A percentile compares a stretch with the other conserved stretches of the same genome.
Evolutionary conservation across 2,113 vertebrate species (phyloP).

Genomic region (Pithys albifrons): DNA sequence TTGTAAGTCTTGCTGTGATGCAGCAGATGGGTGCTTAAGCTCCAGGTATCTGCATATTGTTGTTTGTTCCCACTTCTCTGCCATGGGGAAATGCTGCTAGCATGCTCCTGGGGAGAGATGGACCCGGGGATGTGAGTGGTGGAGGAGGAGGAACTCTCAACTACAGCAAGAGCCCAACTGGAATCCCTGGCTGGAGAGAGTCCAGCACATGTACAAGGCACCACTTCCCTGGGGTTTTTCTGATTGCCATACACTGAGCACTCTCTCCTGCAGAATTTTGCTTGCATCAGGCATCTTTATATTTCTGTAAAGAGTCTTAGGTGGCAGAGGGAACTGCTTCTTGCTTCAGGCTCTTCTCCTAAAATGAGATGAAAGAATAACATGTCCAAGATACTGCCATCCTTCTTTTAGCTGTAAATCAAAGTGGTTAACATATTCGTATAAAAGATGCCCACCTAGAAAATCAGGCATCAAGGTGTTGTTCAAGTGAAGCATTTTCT

Average conservation of each 20-base stretch:
- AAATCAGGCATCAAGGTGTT: not conserved
- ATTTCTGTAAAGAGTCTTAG: not conserved
- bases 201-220: not conserved
- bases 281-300: not conserved
- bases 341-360: not conserved
- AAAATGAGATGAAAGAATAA: not conserved
- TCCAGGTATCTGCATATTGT: not conserved
- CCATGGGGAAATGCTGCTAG: not conserved
- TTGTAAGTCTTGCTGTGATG: not conserved
- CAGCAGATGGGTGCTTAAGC: not conserved
- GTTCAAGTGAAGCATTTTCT: not conserved
- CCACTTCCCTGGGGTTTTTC: accelerated
- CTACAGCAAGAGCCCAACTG: not conserved
- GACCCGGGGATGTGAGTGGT: accelerated
- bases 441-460: not conserved
- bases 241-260: accelerated
- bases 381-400: not conserved
- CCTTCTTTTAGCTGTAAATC: not conserved
- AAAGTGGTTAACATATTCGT: not conserved
- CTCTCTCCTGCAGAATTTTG: not conserved
- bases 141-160: not conserved
- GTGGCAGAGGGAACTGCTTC: not conserved
- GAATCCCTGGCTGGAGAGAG: not conserved
- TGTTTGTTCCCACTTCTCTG: not conserved
- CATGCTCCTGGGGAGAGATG: not conserved